Evolutionary conservation across 2,113 vertebrate genomes (phyloP).

Genomic region (Misgurnus anguillicaudatus): DNA sequence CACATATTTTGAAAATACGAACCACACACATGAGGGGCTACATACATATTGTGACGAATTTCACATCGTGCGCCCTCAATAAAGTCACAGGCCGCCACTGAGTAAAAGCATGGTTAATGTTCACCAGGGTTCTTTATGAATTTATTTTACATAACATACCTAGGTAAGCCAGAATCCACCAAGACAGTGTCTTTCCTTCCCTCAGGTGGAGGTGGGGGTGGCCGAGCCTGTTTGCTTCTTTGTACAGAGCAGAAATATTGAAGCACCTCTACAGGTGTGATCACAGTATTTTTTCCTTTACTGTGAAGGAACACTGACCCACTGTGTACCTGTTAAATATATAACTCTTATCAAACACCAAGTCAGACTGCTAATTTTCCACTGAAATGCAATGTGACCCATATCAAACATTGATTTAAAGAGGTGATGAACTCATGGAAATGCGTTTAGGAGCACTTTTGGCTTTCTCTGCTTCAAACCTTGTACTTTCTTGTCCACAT

Average conservation of each 20-base stretch:
- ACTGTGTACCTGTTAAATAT: slow-evolving; percentile 48
- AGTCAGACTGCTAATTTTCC: not conserved
- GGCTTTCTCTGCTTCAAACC: slow-evolving; percentile 47
- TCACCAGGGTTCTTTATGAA: no score
- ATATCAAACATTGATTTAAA: not conserved
- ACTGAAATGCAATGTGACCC: not conserved
- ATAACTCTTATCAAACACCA: not conserved
- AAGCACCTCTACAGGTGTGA: slow-evolving; percentile 59
- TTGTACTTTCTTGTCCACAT: slow-evolving; percentile 65
- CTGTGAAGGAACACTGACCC: slow-evolving; percentile 25
- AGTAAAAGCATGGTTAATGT: no score
- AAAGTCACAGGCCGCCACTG: no score
- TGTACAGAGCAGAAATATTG: slow-evolving; percentile 65
- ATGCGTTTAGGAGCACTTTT: not conserved
- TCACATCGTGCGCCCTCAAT: no score
- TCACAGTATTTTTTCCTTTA: not conserved
- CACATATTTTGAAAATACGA: no score
- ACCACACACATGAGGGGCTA: no score
- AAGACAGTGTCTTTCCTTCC: slow-evolving; percentile 52
- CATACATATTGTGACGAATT: no score
- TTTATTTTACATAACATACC: slow-evolving; percentile 39
- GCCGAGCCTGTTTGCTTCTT: slow-evolving; percentile 33
- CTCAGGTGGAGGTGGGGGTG: slow-evolving; percentile 5
- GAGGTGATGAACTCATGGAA: not conserved
- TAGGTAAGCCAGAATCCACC: slow-evolving; percentile 42